A percentile compares a stretch with the other conserved stretches of the same genome.
These are phyloP conservation scores for Fringilla coelebs DNA, from an alignment of 2,797 vertebrate genomes.

Conservation along the genomic window DNA sequence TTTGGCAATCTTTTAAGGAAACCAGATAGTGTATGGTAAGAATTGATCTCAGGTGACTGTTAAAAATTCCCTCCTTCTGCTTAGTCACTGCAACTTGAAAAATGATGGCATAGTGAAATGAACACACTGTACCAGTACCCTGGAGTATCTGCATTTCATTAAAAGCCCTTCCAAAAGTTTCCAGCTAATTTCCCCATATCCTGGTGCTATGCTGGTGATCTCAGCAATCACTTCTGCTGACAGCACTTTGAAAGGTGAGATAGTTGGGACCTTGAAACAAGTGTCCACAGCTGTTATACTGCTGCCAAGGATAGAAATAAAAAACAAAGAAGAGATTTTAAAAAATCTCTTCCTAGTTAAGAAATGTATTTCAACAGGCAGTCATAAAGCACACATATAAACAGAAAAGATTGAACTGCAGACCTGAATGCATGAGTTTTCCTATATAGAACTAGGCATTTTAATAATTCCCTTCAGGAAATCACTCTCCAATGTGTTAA, in stretches of 20 bases:
- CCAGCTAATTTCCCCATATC: neutral
- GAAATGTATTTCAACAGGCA: neutral
- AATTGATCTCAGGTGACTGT: neutral
- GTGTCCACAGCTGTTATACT: neutral
- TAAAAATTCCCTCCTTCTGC: neutral
- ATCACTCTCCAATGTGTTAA: neutral
- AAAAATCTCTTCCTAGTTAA: neutral
- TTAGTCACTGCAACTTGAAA: neutral
- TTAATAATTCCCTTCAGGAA: neutral
- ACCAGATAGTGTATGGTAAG: neutral
- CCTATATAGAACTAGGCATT: neutral
- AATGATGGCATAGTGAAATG: neutral
- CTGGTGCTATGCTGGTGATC: neutral
- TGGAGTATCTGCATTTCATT: neutral
- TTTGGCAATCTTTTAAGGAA: neutral
- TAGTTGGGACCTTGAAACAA: neutral
- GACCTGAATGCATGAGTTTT: neutral
- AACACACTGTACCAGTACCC: neutral
- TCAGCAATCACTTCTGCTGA: neutral
- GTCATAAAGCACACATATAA: neutral
- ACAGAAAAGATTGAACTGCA: neutral
- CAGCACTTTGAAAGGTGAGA: neutral
- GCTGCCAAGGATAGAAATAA: neutral
- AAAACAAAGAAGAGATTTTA: fast-evolving
- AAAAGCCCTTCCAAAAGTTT: neutral